Evolutionary conservation across 2,113 vertebrate species (phyloP).

Genomic region (Gadus chalcogrammus): DNA sequence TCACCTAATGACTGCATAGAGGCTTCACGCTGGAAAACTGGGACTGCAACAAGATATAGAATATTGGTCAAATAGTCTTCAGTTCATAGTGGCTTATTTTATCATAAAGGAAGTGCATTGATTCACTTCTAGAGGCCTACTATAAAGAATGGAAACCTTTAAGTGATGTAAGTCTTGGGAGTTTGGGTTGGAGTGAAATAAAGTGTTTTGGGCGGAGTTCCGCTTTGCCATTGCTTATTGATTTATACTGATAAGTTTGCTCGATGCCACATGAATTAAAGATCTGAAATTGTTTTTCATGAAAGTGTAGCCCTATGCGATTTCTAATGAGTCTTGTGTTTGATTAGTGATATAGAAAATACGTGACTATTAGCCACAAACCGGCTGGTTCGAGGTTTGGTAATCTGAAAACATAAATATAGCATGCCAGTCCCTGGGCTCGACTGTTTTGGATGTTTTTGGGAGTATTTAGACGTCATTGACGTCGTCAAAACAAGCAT

Average conservation of each 20-base stretch:
- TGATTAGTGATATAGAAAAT: too few relatives aligned
- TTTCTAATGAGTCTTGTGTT: too few relatives aligned
- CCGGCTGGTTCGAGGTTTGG: too few relatives aligned
- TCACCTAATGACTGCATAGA: slow-evolving; percentile 38
- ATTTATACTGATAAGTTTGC: too few relatives aligned
- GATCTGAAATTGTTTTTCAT: neutral
- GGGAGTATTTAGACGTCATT: too few relatives aligned
- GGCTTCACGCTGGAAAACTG: slow-evolving; percentile 41
- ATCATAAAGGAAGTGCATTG: slow-evolving; percentile 44
- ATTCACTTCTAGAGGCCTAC: slow-evolving; percentile 47
- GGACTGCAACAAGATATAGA: slow-evolving; percentile 38
- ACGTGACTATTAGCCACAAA: too few relatives aligned
- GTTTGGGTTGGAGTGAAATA: slow-evolving; percentile 44
- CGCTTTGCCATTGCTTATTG: neutral
- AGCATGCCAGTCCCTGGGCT: too few relatives aligned
- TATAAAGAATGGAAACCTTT: slow-evolving; percentile 46
- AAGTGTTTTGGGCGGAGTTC: slow-evolving; percentile 38
- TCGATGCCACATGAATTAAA: too few relatives aligned
- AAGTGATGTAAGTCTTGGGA: slow-evolving; percentile 30
- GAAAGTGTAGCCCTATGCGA: neutral
- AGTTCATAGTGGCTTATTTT: slow-evolving; percentile 63
- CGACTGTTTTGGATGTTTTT: too few relatives aligned
- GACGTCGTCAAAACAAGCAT: too few relatives aligned
- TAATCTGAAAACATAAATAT: too few relatives aligned
- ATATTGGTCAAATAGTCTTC: slow-evolving; percentile 43